These are phyloP conservation scores for Pseudoatta argentina DNA, from an alignment of 1,140 invertebrate species.

Conservation along the genomic window DNA sequence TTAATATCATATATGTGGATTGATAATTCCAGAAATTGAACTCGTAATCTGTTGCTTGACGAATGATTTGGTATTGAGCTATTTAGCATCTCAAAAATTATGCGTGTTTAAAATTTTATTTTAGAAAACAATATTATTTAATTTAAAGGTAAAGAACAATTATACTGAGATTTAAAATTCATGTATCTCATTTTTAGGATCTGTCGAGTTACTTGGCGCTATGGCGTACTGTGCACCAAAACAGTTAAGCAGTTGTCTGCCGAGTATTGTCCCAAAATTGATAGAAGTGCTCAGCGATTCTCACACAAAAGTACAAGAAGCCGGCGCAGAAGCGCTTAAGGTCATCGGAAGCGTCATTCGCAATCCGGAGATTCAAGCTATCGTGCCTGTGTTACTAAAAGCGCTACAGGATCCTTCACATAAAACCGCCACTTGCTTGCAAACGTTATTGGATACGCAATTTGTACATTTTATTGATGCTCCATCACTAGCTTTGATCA, in stretches of 20 bases:
- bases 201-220: conserved; percentile 97
- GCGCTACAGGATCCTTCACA: conserved; percentile 98
- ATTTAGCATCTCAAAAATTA: background rate
- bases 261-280: conserved; percentile 99
- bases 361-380: conserved; percentile 99
- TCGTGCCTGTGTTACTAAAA: conserved; percentile 96
- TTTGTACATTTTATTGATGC: conserved; percentile 99
- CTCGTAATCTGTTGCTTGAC: background rate
- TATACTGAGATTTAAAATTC: conserved; percentile 25
- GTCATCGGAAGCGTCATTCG: conserved; percentile 99
- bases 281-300: conserved; percentile 99
- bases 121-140: background rate
- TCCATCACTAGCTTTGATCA: conserved; percentile 98
- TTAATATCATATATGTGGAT: background rate
- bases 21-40: background rate
- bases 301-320: conserved; percentile 98
- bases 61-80: background rate
- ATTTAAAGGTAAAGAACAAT: background rate
- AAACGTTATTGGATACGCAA: conserved; percentile 97
- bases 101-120: background rate
- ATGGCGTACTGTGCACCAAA: conserved; percentile 99
- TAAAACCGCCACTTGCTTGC: conserved; percentile 96
- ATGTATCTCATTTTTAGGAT: conserved; percentile 88
- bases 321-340: conserved; percentile 97
- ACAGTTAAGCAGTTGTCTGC: conserved; percentile 98